Conservation (phyloP, 2,888 invertebrate species). For the Nipponacmea schrenckii region DNA sequence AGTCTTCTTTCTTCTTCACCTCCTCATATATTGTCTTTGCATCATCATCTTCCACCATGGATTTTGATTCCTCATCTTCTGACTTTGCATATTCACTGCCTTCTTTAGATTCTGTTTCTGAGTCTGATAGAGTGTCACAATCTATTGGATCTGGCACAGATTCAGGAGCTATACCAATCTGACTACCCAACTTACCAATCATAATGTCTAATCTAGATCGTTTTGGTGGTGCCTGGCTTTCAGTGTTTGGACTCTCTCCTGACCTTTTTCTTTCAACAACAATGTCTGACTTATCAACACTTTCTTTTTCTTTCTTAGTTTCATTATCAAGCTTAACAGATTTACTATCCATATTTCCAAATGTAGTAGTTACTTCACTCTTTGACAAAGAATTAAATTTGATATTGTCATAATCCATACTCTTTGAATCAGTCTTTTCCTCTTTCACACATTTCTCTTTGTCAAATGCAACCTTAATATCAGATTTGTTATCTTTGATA, state of each 20-base stretch:
- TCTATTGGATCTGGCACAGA: constrained; percentile 29
- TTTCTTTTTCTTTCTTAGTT: neutral
- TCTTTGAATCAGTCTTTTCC: no score
- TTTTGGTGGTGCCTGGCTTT: constrained; percentile 42
- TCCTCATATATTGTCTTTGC: constrained; percentile 24
- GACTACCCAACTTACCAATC: constrained; percentile 44
- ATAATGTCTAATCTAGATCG: constrained; percentile 43
- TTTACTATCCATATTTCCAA: neutral
- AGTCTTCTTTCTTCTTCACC: neutral
- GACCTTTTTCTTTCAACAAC: constrained; percentile 12
- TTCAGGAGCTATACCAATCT: constrained; percentile 39
- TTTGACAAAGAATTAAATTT: no score
- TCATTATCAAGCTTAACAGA: neutral
- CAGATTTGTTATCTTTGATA: constrained; percentile 10
- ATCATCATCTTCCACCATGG: constrained; percentile 38
- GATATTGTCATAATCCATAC: no score
- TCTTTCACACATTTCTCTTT: neutral
- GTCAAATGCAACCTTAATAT: constrained; percentile 8
- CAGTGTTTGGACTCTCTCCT: constrained; percentile 17
- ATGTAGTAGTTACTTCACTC: no score
- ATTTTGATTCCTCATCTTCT: constrained; percentile 30
- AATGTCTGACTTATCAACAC: neutral
- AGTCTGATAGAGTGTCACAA: constrained; percentile 37
- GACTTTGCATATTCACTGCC: constrained; percentile 32
- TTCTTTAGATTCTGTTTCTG: constrained; percentile 35